Percentiles rank a stretch among this genome's conserved stretches.
Evolutionary conservation across 2,797 vertebrate genomes (phyloP).

Genomic region (Pogonophryne albipinna): DNA sequence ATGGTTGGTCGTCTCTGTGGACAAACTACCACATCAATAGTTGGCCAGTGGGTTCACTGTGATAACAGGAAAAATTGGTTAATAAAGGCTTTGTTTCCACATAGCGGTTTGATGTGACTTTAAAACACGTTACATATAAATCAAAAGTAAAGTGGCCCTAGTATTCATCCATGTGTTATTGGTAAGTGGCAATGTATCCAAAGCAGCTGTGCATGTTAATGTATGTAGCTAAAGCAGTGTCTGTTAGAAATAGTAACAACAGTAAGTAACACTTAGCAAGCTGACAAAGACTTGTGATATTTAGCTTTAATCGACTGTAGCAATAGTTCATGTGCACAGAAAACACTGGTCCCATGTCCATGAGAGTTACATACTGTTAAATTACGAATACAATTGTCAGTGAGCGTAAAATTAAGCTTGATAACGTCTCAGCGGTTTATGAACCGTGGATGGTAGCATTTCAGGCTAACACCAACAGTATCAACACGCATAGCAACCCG

Average conservation of each 20-base stretch:
- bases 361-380: accelerated
- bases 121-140: background rate
- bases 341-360: accelerated
- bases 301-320: background rate
- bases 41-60: background rate
- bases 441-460: conserved; percentile 22
- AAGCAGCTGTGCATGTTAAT: background rate
- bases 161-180: background rate
- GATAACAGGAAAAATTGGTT: background rate
- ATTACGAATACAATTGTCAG: background rate
- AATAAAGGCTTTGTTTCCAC: background rate
- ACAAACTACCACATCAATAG: conserved; percentile 5
- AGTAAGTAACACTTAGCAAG: background rate
- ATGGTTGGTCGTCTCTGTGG: conserved; percentile 45
- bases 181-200: background rate
- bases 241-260: background rate
- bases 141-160: background rate
- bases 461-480: conserved; percentile 25
- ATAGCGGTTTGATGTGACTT: no score
- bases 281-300: background rate
- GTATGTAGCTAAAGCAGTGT: background rate
- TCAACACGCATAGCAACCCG: background rate
- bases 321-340: background rate
- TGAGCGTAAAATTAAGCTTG: background rate
- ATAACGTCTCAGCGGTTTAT: no score